Conservation (phyloP, 2,888 invertebrate species). For the Agrotis clavis region DNA sequence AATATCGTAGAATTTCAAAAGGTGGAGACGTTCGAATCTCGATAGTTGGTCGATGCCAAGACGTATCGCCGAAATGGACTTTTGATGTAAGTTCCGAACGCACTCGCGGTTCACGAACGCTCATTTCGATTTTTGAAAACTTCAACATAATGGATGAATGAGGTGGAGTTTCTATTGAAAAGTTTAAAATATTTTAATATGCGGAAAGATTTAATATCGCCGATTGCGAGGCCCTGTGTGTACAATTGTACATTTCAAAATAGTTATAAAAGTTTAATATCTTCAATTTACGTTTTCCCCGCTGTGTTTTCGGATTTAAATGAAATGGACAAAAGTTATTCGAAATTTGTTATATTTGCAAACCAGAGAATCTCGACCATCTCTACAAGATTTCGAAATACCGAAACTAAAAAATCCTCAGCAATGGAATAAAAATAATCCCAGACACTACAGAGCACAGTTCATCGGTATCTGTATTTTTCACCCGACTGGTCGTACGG, state of each 20-base stretch:
- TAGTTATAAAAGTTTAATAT: neutral
- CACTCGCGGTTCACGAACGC: constrained; percentile 58
- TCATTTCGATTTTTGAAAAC: constrained; percentile 60
- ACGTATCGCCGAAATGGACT: constrained; percentile 88
- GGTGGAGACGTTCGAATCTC: constrained; percentile 79
- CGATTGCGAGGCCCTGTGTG: neutral
- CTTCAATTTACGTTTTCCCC: neutral
- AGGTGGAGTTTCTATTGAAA: constrained; percentile 18
- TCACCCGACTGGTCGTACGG: constrained; percentile 67
- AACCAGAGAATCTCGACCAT: neutral
- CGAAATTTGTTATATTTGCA: neutral
- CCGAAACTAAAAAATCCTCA: constrained; percentile 10
- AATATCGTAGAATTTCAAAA: constrained; percentile 90
- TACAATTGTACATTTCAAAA: neutral
- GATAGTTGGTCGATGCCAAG: constrained; percentile 78
- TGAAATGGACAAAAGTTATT: neutral
- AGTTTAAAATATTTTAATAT: constrained; percentile 4
- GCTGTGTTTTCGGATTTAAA: neutral
- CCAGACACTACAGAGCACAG: constrained; percentile 57
- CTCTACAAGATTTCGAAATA: constrained; percentile 2
- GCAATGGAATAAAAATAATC: constrained; percentile 37
- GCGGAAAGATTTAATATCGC: constrained; percentile 3
- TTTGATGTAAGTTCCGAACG: constrained; percentile 85
- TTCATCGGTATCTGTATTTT: constrained; percentile 75
- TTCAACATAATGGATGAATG: constrained; percentile 30